Evolutionary conservation across 2,797 vertebrate genomes (phyloP).

Genomic region (Momotus momota): DNA sequence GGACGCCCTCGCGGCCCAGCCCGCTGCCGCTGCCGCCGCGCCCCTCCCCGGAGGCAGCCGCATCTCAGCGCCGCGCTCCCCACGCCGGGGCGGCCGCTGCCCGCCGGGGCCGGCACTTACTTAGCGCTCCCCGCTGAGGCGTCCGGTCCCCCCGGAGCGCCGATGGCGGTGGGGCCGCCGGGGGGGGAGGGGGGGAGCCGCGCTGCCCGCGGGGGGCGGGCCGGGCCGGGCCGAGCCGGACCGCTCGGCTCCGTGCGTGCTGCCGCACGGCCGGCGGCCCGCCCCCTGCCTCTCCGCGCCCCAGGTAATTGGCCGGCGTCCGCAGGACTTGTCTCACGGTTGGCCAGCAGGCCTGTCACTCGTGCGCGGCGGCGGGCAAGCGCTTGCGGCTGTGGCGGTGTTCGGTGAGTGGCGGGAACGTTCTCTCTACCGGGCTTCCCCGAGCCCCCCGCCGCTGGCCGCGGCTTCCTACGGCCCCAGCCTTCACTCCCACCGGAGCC

Average conservation of each 20-base stretch:
- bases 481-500: not conserved
- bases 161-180: not conserved
- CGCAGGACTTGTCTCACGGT: not conserved
- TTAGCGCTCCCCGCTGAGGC: not conserved
- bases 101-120: not conserved
- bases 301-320: not conserved
- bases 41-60: not conserved
- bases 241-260: not conserved
- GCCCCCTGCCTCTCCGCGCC: not conserved
- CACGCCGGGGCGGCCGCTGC: not conserved
- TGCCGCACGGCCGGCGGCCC: not conserved
- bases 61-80: not conserved
- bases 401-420: not conserved
- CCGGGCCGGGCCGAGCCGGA: not conserved
- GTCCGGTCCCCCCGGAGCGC: not conserved
- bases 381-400: not conserved
- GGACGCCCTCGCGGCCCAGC: not conserved
- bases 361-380: not conserved
- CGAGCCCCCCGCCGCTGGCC: not conserved
- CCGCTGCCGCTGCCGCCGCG: not conserved
- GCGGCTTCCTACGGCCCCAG: not conserved
- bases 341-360: not conserved
- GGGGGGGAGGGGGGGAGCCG: not conserved
- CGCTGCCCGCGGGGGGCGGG: not conserved
- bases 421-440: accelerated